Evolutionary conservation across 2,888 invertebrate species (phyloP).

Genomic region (Pyralis farinalis): DNA sequence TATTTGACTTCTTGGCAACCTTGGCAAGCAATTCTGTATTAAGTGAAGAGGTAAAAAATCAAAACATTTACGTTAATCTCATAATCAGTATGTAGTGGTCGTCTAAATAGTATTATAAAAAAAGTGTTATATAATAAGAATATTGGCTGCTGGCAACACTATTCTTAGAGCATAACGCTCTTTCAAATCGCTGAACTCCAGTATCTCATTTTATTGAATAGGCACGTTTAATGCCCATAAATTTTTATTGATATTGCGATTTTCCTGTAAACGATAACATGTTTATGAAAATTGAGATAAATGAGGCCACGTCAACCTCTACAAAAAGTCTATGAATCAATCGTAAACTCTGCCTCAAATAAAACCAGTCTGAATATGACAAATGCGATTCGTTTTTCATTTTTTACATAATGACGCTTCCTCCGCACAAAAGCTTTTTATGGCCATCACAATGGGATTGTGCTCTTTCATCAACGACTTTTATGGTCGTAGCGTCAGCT

Average conservation of each 20-base stretch:
- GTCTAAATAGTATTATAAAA: constrained; percentile 14
- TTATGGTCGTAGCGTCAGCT: constrained; percentile 71
- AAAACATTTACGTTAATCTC: no score
- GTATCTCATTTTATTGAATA: constrained; percentile 13
- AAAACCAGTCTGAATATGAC: constrained; percentile 58
- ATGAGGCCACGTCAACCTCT: constrained; percentile 15
- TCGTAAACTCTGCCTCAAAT: constrained; percentile 40
- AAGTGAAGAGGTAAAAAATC: no score
- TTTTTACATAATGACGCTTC: constrained; percentile 64
- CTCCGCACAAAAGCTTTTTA: constrained; percentile 69
- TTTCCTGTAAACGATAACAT: neutral
- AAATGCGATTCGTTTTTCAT: constrained; percentile 72
- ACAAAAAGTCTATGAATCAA: constrained; percentile 27
- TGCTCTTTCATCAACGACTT: constrained; percentile 74
- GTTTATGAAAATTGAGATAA: constrained; percentile 14
- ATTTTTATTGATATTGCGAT: constrained; percentile 1
- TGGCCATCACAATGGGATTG: constrained; percentile 72
- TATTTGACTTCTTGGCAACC: no score
- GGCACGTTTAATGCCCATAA: neutral
- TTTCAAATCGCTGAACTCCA: constrained; percentile 16
- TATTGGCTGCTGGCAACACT: constrained; percentile 23
- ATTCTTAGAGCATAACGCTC: constrained; percentile 19
- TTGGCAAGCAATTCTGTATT: no score
- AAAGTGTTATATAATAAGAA: neutral
- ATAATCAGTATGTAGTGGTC: constrained; percentile 25